These are phyloP conservation scores for Entomobrya proxima DNA, from an alignment of 2,888 invertebrate genomes.

Conservation along the genomic window DNA sequence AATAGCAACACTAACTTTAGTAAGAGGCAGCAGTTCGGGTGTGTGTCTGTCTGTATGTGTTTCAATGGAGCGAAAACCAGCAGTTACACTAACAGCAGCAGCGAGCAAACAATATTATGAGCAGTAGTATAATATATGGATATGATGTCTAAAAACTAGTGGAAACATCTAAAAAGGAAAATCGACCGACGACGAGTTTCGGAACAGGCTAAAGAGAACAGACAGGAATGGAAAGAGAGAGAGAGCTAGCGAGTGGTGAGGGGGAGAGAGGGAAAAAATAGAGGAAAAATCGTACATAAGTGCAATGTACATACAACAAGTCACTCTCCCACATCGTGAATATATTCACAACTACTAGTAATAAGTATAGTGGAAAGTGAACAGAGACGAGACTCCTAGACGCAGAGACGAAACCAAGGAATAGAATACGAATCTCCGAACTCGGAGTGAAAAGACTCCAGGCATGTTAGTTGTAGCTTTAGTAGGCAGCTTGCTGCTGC, in stretches of 20 bases:
- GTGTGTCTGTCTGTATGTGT: neutral
- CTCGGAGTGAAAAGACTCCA: conserved; percentile 22
- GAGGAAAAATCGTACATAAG: conserved; percentile 29
- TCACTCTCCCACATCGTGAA: neutral
- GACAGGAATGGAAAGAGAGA: conserved; percentile 21
- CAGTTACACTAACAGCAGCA: conserved; percentile 27
- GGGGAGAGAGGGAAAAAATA: conserved; percentile 36
- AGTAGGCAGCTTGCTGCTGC: neutral
- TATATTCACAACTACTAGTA: neutral
- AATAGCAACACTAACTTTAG: conserved; percentile 1
- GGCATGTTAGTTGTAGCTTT: neutral
- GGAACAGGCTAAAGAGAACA: conserved; percentile 46
- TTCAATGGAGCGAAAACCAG: conserved; percentile 37
- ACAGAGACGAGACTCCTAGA: neutral
- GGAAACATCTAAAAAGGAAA: conserved; percentile 45
- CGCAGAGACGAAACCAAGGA: conserved; percentile 29
- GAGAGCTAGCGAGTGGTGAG: conserved; percentile 32
- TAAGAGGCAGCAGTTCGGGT: neutral
- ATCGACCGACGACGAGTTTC: conserved; percentile 65
- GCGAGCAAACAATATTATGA: neutral
- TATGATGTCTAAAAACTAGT: conserved; percentile 30
- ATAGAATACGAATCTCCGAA: conserved; percentile 44
- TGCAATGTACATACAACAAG: neutral
- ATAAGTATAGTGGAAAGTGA: neutral
- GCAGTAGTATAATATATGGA: conserved; percentile 21